phyloP scores from a whole-genome alignment of 64 coral and sea anemone genomes.

The Pachyseris speciosa region DNA sequence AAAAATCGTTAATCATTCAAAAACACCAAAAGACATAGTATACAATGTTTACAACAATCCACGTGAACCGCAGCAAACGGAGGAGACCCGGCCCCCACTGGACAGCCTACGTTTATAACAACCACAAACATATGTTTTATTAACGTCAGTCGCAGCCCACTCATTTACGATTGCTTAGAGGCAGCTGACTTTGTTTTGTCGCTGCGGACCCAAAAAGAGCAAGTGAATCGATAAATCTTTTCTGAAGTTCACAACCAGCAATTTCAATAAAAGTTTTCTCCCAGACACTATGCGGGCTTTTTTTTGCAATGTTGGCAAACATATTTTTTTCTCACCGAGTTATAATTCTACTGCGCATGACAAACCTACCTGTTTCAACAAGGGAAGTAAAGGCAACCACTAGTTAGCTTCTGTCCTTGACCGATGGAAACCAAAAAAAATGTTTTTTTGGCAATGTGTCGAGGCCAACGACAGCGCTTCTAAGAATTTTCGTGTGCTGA shows the following conservation, averaged over 20 bases:
- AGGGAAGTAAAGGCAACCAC: not conserved
- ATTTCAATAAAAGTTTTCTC: not conserved
- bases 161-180: not conserved
- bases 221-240: not conserved
- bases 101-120: not conserved
- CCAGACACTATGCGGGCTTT: not conserved
- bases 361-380: constrained; percentile 1
- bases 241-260: not conserved
- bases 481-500: not conserved
- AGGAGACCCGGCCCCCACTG: not conserved
- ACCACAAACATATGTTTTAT: constrained; percentile 12
- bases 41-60: not conserved
- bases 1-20: too few relatives aligned
- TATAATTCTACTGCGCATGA: constrained; percentile 1
- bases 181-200: constrained; percentile 17
- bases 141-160: constrained; percentile 1
- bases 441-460: not conserved
- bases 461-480: not conserved
- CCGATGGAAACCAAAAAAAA: not conserved
- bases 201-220: not conserved
- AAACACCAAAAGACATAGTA: too few relatives aligned
- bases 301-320: not conserved
- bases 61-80: not conserved
- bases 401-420: not conserved
- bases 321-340: not conserved